A percentile compares a stretch with the other conserved stretches of the same genome.
phyloP scores from a whole-genome alignment of 1,140 invertebrate species.

The Gryon sp. region DNA sequence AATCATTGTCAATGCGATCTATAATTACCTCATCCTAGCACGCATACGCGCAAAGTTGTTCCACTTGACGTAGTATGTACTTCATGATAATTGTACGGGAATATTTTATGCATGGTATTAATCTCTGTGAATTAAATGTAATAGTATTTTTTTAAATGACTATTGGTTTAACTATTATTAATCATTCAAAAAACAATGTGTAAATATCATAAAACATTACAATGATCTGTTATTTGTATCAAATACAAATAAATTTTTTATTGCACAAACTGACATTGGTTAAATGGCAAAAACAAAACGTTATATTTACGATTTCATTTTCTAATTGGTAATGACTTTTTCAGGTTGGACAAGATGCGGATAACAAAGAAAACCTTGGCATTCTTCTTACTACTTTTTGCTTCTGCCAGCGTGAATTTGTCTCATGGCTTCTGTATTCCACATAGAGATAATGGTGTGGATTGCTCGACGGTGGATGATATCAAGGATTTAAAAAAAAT shows the following conservation, averaged over 20 bases:
- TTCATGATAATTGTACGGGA: slow-evolving; percentile 36
- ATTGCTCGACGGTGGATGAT: slow-evolving; percentile 72
- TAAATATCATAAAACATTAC: no score
- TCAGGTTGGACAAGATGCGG: slow-evolving; percentile 69
- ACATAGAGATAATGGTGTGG: slow-evolving; percentile 53
- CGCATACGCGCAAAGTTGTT: slow-evolving; percentile 46
- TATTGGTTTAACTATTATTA: background rate
- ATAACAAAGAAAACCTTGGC: slow-evolving; percentile 11
- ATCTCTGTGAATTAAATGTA: slow-evolving; percentile 34
- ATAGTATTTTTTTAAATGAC: slow-evolving; percentile 20
- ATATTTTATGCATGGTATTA: slow-evolving; percentile 53
- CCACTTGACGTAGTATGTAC: slow-evolving; percentile 48
- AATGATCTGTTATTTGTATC: no score
- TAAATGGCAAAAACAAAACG: no score
- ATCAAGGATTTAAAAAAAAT: slow-evolving; percentile 64
- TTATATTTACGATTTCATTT: background rate
- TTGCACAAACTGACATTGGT: no score
- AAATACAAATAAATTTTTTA: no score
- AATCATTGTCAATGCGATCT: slow-evolving; percentile 52
- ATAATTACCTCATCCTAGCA: slow-evolving; percentile 44
- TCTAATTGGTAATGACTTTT: slow-evolving; percentile 36
- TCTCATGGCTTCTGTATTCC: slow-evolving; percentile 63
- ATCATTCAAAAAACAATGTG: no score
- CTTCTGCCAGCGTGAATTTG: slow-evolving; percentile 29
- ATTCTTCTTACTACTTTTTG: slow-evolving; percentile 62